Evolutionary conservation across 2,113 vertebrate species (phyloP).

Genomic region (Microcebus murinus): DNA sequence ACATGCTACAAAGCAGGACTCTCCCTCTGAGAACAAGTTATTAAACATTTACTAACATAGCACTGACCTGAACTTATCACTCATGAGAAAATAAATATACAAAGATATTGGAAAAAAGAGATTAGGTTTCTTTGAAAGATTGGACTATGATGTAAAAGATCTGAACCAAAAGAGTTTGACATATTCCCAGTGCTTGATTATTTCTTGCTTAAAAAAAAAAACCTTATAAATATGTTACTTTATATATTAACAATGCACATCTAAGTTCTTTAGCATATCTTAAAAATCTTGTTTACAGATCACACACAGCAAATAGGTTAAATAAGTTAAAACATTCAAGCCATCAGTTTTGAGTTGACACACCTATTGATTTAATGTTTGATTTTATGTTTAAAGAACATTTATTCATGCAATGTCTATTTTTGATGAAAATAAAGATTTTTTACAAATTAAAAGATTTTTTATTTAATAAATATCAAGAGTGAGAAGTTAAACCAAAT

Average conservation of each 20-base stretch:
- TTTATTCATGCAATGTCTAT: background rate
- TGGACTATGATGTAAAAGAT: background rate
- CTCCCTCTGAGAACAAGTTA: background rate
- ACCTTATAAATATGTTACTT: background rate
- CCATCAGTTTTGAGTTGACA: background rate
- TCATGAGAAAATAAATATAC: conserved; percentile 21
- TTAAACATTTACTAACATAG: conserved; percentile 33
- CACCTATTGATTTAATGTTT: background rate
- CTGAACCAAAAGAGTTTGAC: background rate
- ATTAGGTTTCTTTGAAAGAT: background rate
- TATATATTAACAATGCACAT: background rate
- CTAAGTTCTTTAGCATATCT: background rate
- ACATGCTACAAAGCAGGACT: conserved; percentile 4
- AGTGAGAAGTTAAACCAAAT: background rate
- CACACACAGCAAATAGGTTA: background rate
- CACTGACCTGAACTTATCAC: background rate
- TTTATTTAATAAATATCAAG: conserved; percentile 6
- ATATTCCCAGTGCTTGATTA: background rate
- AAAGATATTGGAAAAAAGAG: background rate
- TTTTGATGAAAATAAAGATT: background rate
- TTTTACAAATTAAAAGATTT: background rate
- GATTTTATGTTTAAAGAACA: background rate
- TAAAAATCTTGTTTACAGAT: background rate
- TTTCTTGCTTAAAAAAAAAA: conserved; percentile 4
- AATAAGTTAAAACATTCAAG: background rate